Evolutionary conservation across 2,888 invertebrate species (phyloP).

Genomic region (Hemithea aestivaria): DNA sequence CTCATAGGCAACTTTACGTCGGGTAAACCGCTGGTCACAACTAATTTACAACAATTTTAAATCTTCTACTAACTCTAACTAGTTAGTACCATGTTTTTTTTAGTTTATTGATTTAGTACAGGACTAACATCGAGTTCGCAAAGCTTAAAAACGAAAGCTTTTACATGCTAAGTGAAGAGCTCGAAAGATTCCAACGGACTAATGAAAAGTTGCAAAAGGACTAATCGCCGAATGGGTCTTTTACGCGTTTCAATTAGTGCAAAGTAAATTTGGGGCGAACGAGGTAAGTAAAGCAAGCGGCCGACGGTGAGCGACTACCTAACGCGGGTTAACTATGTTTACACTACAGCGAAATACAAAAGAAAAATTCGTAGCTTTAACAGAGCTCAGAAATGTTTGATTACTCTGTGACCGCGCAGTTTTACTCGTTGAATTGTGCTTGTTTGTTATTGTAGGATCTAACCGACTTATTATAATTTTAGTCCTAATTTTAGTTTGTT

Average conservation of each 20-base stretch:
- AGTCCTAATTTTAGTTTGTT: too few species aligned
- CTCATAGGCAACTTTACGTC: too few species aligned
- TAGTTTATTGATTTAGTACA: constrained; percentile 7
- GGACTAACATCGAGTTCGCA: constrained; percentile 1
- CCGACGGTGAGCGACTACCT: constrained; percentile 21
- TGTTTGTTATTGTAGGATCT: too few species aligned
- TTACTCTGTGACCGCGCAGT: too few species aligned
- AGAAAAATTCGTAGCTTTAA: too few species aligned
- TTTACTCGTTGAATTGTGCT: too few species aligned
- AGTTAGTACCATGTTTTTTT: constrained; percentile 35
- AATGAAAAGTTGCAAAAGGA: constrained; percentile 33
- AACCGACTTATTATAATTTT: too few species aligned
- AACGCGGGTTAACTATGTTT: constrained; percentile 6
- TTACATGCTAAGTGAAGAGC: constrained; percentile 10
- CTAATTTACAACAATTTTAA: too few species aligned
- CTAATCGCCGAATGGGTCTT: constrained; percentile 42
- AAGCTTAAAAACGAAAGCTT: constrained; percentile 1
- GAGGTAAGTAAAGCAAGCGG: constrained; percentile 61
- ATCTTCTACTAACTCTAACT: too few species aligned
- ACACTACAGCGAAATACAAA: constrained; percentile 1
- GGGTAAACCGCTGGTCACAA: too few species aligned
- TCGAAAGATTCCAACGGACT: constrained; percentile 11
- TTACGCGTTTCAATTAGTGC: constrained; percentile 60
- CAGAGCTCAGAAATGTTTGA: too few species aligned
- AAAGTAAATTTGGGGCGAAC: constrained; percentile 70